Evolutionary conservation across 2,888 invertebrate genomes (phyloP).

Genomic region (Himalopsyche anomala): DNA sequence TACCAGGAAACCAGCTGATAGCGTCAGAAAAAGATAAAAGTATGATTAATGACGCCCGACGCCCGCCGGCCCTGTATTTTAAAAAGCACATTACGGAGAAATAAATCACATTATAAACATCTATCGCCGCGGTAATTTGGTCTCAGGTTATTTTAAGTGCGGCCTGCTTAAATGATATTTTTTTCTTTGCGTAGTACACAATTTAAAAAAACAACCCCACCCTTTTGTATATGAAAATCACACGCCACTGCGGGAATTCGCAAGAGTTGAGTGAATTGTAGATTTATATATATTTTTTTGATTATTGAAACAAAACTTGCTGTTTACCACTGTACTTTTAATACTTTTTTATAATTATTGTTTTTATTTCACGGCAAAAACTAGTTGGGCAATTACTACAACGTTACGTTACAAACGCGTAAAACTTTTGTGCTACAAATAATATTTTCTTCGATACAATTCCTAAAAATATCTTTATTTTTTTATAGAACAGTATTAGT

Average conservation of each 20-base stretch:
- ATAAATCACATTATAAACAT: slow-evolving; percentile 65
- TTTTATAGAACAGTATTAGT: no score
- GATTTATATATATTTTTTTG: no score
- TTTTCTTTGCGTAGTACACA: slow-evolving; percentile 49
- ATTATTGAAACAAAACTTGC: no score
- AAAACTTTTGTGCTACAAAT: no score
- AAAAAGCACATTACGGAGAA: slow-evolving; percentile 64
- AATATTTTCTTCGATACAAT: no score
- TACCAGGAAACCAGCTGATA: slow-evolving; percentile 72
- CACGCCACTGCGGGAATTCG: slow-evolving; percentile 44
- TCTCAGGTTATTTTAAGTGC: slow-evolving; percentile 62
- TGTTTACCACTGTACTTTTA: no score
- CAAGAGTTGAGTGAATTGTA: neutral
- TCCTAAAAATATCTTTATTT: no score
- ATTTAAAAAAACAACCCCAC: slow-evolving; percentile 50
- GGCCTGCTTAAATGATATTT: slow-evolving; percentile 56
- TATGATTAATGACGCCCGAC: slow-evolving; percentile 71
- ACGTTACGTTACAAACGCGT: no score
- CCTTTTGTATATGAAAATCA: slow-evolving; percentile 48
- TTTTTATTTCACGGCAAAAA: no score
- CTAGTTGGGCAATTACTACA: no score
- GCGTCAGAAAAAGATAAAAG: slow-evolving; percentile 78
- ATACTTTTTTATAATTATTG: no score
- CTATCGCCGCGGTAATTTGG: slow-evolving; percentile 65
- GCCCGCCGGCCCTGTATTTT: slow-evolving; percentile 61